Conservation (phyloP, 2,113 vertebrate species). For the Mastomys natalensis region DNA sequence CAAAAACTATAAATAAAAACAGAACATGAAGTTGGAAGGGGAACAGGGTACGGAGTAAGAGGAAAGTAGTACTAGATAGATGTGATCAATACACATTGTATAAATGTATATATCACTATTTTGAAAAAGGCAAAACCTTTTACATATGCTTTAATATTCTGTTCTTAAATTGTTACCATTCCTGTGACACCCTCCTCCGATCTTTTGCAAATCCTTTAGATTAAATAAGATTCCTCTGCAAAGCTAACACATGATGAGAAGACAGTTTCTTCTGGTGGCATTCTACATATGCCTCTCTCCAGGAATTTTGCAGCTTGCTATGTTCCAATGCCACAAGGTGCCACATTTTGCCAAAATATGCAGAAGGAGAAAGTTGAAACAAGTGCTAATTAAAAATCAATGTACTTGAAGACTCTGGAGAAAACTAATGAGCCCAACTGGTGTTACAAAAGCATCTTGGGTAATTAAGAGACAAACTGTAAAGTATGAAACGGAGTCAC, state of each 20-base stretch:
- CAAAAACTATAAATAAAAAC: background rate
- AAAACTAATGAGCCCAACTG: slow-evolving; percentile 56
- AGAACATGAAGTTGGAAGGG: background rate
- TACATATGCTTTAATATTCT: background rate
- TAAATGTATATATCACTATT: background rate
- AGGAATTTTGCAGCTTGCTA: slow-evolving; percentile 51
- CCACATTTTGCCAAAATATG: slow-evolving; percentile 54
- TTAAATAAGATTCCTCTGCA: slow-evolving; percentile 8
- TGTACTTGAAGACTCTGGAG: slow-evolving; percentile 60
- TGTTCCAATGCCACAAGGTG: slow-evolving; percentile 32
- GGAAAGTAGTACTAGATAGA: background rate
- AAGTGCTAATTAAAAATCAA: slow-evolving; percentile 75
- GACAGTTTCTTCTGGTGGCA: background rate
- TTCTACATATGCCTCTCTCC: slow-evolving; percentile 25
- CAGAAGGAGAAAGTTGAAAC: slow-evolving; percentile 55
- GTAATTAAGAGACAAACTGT: slow-evolving; percentile 69
- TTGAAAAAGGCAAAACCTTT: background rate
- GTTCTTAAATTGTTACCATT: background rate
- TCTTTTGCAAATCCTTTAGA: background rate
- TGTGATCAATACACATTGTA: too few species aligned
- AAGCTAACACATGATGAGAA: background rate
- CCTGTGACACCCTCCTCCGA: too few species aligned
- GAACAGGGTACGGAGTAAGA: too few species aligned
- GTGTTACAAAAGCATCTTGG: slow-evolving; percentile 58
- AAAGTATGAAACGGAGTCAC: slow-evolving; percentile 43